Base-by-base conservation (phyloP, 2,113 vertebrate species). In the Carlito syrichta region DNA sequence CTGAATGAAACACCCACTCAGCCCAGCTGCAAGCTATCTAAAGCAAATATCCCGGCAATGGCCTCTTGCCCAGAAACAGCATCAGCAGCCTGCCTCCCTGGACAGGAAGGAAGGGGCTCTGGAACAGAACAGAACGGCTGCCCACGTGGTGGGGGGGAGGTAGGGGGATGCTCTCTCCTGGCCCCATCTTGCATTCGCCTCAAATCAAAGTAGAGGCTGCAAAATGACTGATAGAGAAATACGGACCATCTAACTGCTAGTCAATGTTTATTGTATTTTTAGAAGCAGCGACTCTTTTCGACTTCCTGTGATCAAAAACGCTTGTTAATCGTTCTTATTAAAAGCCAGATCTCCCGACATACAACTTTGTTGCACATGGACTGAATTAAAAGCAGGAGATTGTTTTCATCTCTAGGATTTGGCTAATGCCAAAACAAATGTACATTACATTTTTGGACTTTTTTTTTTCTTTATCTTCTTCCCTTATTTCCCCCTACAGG, bases 21-120 rank as follows among this genome's bases (percentile, higher is more conserved):
- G 91, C 92, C 97, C 98, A 98, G 98, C 95, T 98, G 98, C 92
- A 95, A 96, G 92, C 95, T 87, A 77, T 96, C 96, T 98, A 86
- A 91, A 93, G 52, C 93, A 97, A 97, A 91, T 82, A 92, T 91
- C 97, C 38, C 81, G 23, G 66, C 23, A 1, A 32, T 93, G 98
- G 97, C 97, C 62, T 32, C 93, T 97, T 97, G 98, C 98, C 98
- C 97, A 97, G 97, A 98, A 97, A 88, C 69, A 45, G 77, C 96
- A 45, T 93, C 76, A n/a, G 89, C 92, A 54, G 52, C 90, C 3
- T 0, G 76, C 97, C 83, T 73, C 92, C 94, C 97, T 48, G 83
- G 94, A 45, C 45, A n/a, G 96, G 95, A 98, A 98, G 97, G 95
- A 98, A 97, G 89, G 20, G 23, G 56, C 78, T 58, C 63, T 0